Conservation (phyloP, 2,888 invertebrate species). For the Crematogaster levior region DNA sequence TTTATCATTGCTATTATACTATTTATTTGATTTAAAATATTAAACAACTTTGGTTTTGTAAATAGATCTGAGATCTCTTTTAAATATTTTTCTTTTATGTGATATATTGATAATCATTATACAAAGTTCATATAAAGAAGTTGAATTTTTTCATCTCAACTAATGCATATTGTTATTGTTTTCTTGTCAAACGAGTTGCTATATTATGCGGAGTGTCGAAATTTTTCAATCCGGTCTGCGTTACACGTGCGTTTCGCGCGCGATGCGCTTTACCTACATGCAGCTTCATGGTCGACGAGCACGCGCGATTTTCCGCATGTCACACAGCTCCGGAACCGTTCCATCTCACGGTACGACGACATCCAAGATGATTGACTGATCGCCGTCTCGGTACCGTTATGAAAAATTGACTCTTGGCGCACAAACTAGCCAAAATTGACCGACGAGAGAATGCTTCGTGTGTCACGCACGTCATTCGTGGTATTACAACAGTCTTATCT, state of each 20-base stretch:
- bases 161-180: background rate
- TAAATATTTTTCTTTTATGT: background rate
- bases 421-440: constrained; percentile 51
- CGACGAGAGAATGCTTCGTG: constrained; percentile 1
- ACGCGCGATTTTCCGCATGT: constrained; percentile 65
- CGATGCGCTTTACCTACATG: constrained; percentile 63
- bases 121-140: background rate
- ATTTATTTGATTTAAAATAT: background rate
- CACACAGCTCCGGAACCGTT: constrained; percentile 67
- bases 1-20: background rate
- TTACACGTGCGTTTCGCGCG: constrained; percentile 55
- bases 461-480: constrained; percentile 17
- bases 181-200: constrained; percentile 12
- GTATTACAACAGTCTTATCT: background rate
- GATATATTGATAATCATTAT: background rate
- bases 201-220: background rate
- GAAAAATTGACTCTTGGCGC: constrained; percentile 75
- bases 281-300: constrained; percentile 59
- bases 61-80: background rate
- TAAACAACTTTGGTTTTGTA: background rate
- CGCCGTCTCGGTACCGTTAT: constrained; percentile 75
- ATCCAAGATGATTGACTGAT: constrained; percentile 77
- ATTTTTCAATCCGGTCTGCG: constrained; percentile 8
- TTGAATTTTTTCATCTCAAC: background rate
- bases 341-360: constrained; percentile 72